A percentile compares a stretch with the other conserved stretches of the same genome.
phyloP scores from a whole-genome alignment of 1,140 invertebrate genomes.

The Triops cancriformis region DNA sequence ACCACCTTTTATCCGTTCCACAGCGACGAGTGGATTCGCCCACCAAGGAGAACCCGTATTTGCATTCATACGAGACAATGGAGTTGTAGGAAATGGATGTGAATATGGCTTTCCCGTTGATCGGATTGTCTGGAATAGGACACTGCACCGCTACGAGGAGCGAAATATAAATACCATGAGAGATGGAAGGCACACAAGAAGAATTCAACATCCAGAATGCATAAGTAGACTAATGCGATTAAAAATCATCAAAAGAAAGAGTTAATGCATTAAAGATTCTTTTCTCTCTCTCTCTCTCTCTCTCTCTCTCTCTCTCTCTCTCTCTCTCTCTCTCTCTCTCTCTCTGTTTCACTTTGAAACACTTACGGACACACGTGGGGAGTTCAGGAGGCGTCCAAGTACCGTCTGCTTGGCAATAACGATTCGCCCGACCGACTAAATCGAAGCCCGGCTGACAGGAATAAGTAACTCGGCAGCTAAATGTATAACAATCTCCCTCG shows the following conservation, averaged over 20 bases:
- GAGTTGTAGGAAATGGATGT: constrained; percentile 90
- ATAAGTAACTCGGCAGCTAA: constrained; percentile 81
- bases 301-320: no score
- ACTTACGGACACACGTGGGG: constrained; percentile 74
- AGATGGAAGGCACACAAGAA: neutral
- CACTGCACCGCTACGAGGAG: constrained; percentile 72
- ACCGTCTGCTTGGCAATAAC: constrained; percentile 76
- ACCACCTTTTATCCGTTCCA: constrained; percentile 78
- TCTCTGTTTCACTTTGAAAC: neutral
- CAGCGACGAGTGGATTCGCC: constrained; percentile 79
- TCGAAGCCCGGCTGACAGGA: constrained; percentile 89
- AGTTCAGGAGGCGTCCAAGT: constrained; percentile 74
- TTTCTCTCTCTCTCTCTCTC: no score
- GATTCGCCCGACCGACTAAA: constrained; percentile 69
- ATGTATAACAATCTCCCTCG: constrained; percentile 84
- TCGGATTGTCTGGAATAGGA: constrained; percentile 71
- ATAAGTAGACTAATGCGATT: neutral
- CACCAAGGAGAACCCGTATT: constrained; percentile 79
- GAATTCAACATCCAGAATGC: neutral
- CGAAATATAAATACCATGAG: neutral
- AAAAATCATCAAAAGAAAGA: constrained; percentile 2
- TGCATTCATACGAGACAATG: constrained; percentile 85
- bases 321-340: no score
- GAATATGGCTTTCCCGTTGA: constrained; percentile 83
- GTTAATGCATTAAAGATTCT: neutral